phyloP scores from a whole-genome alignment of 1,140 invertebrate genomes.

The Pentalonia nigronervosa region DNA sequence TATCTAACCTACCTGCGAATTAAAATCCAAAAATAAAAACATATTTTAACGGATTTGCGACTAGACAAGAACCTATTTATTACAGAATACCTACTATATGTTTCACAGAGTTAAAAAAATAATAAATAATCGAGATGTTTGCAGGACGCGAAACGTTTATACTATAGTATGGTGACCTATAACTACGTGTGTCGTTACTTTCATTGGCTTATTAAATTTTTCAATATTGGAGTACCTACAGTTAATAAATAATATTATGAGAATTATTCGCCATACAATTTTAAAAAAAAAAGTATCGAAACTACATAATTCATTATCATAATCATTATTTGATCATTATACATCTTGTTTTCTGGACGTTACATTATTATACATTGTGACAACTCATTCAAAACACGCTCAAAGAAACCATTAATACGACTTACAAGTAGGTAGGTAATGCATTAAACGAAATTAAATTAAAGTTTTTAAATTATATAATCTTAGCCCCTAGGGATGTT shows the following conservation, averaged over 20 bases:
- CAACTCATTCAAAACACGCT: neutral
- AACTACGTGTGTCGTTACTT: no score
- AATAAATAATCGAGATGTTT: neutral
- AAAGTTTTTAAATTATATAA: constrained; percentile 29
- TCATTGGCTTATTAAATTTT: neutral
- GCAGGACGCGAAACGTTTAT: neutral
- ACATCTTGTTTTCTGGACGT: neutral
- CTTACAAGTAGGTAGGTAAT: neutral
- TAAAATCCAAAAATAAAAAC: neutral
- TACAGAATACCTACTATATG: neutral
- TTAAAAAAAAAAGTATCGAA: neutral
- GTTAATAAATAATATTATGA: neutral
- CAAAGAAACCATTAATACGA: neutral
- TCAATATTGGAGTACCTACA: neutral
- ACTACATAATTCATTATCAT: neutral
- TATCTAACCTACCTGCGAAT: neutral
- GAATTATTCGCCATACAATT: neutral
- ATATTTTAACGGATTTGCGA: neutral
- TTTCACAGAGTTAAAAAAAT: neutral
- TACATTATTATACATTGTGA: neutral
- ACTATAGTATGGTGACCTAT: neutral
- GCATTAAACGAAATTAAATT: neutral
- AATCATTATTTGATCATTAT: neutral
- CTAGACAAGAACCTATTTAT: no score
- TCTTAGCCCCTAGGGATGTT: constrained; percentile 5